Base-by-base conservation (phyloP, 2,888 invertebrate genomes). In the Dicranocentrus wangi region DNA sequence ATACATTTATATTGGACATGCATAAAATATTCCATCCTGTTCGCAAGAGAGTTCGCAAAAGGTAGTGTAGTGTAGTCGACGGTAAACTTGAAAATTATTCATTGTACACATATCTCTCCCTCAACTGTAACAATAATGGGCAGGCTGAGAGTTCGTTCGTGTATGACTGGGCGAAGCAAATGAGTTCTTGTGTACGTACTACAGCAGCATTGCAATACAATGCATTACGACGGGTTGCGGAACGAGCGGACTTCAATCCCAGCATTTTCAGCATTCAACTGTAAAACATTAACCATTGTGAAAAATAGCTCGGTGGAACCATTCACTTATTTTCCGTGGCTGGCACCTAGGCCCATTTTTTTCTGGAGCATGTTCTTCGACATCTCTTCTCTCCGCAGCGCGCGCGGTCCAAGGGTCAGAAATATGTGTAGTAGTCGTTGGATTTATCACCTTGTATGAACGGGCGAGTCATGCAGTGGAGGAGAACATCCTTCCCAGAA, bases 81-180 rank as follows among this genome's bases (percentile, higher is more conserved):
- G 47, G 42, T 15, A 65, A 65, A 72, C 51, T 72, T 72, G 65
- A 73, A 73, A 73, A 73, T 73, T 73, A 73, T 73, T 73, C 72
- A 73, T 73, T 53, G 63, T 53, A 60, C 7, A 53, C 23, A 28
- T 51, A 32, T 32, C 10, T 32, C 10, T 32, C 32, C 32, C 32
- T 3, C 32, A 23, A 51, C 17, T 19, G 15, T 43, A 27, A 28
- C 3, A 55, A 19, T 55, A 55, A 47, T 47, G 47, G 47, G n/a
- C 5, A 10, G 32, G 3, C 32, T 1, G 55, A 69, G 55, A 13
- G 23, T 60, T 25, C 1, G 25, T 53, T 32, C 42, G 32, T 60
- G 13, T 60, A 15, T n/a, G 42, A 53, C 25, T 28, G 53, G 43
- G 47, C 21, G 53, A 53, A 68, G 43, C 51, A 47, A 68, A 68